phyloP scores from a whole-genome alignment of 1,140 invertebrate species.

The Ceratoteleas bidentatus region DNA sequence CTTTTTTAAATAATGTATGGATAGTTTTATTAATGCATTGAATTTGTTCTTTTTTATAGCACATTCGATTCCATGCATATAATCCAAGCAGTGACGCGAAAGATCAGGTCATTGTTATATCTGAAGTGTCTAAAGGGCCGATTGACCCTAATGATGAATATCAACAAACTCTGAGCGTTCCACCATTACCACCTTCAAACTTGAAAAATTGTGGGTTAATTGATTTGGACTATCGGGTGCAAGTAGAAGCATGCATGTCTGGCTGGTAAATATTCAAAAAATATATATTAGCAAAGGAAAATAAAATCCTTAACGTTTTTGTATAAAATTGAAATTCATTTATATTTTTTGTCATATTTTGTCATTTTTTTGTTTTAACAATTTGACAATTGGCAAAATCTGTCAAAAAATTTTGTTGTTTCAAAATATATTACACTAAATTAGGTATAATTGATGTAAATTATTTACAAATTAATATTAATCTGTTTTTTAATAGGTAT shows the following conservation, averaged over 20 bases:
- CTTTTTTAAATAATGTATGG: too few relatives aligned
- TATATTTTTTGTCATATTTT: too few relatives aligned
- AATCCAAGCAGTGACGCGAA: constrained; percentile 81
- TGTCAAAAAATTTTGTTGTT: too few relatives aligned
- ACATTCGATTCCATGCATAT: constrained; percentile 82
- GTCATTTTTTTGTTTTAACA: too few relatives aligned
- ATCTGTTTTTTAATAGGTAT: constrained; percentile 59
- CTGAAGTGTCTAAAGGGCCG: constrained; percentile 82
- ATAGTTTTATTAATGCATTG: too few relatives aligned
- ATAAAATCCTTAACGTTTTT: not conserved
- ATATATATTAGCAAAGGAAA: not conserved
- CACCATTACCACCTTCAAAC: constrained; percentile 85
- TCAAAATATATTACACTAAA: constrained; percentile 2
- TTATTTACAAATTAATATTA: not conserved
- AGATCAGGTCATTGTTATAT: constrained; percentile 80
- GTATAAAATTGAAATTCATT: not conserved
- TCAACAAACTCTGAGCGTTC: constrained; percentile 83
- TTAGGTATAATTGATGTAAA: not conserved
- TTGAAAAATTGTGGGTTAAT: constrained; percentile 85
- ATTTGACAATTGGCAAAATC: too few relatives aligned
- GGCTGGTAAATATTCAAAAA: constrained; percentile 69
- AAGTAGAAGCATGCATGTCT: constrained; percentile 79
- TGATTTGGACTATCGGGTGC: constrained; percentile 84
- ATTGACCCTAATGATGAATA: constrained; percentile 73
- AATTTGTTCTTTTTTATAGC: constrained; percentile 5